A percentile compares a stretch with the other conserved stretches of the same genome.
These are phyloP conservation scores for Trichomalopsis sarcophagae DNA, from an alignment of 1,140 invertebrate species.

Conservation along the genomic window DNA sequence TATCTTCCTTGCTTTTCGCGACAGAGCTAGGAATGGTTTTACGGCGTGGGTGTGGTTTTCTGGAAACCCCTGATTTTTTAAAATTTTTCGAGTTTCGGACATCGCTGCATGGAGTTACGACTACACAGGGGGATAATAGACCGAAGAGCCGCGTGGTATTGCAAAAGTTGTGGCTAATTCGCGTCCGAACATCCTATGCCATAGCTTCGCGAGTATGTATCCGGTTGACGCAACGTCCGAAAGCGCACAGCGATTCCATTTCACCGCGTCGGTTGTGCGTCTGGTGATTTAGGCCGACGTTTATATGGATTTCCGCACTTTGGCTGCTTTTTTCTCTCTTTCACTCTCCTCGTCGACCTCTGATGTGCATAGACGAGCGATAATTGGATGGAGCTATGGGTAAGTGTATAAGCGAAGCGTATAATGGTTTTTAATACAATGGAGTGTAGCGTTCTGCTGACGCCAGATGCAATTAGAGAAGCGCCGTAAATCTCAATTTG, in stretches of 20 bases:
- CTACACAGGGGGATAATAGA: not conserved
- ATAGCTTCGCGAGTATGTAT: not conserved
- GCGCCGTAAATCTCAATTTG: not conserved
- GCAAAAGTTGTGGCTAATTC: conserved; percentile 13
- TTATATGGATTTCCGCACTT: conserved; percentile 11
- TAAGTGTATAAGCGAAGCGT: not conserved
- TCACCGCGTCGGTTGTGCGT: not conserved
- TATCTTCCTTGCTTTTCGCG: not conserved
- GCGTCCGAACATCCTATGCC: not conserved
- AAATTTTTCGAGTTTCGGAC: not conserved
- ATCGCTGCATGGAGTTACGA: no score
- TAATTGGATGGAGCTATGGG: not conserved
- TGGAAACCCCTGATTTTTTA: not conserved
- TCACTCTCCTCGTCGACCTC: not conserved
- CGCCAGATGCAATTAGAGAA: not conserved
- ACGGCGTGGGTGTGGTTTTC: not conserved
- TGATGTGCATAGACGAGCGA: not conserved
- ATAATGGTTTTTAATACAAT: not conserved
- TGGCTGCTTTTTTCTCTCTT: not conserved
- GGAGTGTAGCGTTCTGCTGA: no score
- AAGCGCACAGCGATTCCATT: not conserved
- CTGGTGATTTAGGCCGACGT: not conserved
- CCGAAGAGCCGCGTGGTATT: not conserved
- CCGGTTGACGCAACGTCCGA: not conserved
- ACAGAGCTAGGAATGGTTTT: not conserved